phyloP scores from a whole-genome alignment of 2,113 vertebrate species.

The Sturnira hondurensis region DNA sequence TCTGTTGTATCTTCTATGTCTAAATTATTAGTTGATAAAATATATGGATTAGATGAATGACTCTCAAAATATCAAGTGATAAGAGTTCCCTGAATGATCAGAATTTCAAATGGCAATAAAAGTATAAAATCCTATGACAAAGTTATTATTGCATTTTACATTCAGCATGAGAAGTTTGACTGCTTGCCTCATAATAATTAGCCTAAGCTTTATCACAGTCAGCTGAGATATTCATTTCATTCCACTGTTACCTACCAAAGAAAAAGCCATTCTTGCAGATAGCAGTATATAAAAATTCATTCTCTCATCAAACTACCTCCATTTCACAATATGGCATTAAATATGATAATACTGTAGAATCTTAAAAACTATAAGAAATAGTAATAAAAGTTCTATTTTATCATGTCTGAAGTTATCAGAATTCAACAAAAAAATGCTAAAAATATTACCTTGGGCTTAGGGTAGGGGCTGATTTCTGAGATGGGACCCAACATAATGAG shows the following conservation, averaged over 20 bases:
- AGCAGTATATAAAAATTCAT: neutral
- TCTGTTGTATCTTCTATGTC: neutral
- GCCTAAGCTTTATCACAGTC: neutral
- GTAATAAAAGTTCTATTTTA: neutral
- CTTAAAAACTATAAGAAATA: neutral
- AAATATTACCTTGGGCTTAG: neutral
- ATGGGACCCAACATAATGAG: neutral
- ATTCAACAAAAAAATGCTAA: constrained; percentile 11
- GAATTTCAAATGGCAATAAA: constrained; percentile 32
- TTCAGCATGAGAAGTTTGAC: neutral
- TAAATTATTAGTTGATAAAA: neutral
- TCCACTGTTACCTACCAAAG: constrained; percentile 7
- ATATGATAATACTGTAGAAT: neutral
- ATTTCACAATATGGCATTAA: constrained; percentile 24
- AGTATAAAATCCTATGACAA: neutral
- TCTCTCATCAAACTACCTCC: neutral
- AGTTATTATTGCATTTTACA: neutral
- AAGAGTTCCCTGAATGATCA: neutral
- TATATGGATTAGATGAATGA: neutral
- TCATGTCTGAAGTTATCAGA: neutral
- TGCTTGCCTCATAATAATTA: neutral
- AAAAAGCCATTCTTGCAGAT: neutral
- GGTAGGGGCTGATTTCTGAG: neutral
- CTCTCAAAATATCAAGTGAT: neutral
- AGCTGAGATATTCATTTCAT: neutral